phyloP scores from a whole-genome alignment of 2,113 vertebrate species.

The Mustelus asterias region DNA sequence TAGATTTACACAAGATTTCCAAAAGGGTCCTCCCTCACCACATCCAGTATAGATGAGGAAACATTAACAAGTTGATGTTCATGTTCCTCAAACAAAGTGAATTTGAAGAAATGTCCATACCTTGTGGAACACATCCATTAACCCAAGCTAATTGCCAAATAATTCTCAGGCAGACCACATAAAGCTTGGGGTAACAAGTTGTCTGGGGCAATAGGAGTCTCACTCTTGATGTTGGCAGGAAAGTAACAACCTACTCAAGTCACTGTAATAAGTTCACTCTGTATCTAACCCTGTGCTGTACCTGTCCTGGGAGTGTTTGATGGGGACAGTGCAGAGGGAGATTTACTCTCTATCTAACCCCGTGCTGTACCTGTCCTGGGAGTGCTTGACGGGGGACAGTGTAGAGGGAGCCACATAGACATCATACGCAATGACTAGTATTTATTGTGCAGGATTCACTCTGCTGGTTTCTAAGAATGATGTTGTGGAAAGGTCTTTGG shows the following conservation, averaged over 20 bases:
- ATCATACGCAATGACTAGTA: background rate
- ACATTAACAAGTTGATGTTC: background rate
- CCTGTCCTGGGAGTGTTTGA: background rate
- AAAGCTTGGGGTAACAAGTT: background rate
- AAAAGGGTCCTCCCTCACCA: background rate
- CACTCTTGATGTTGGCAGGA: background rate
- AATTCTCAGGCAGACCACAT: background rate
- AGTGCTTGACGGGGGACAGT: background rate
- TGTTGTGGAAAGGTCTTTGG: background rate
- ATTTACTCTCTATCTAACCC: background rate
- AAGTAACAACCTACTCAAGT: background rate
- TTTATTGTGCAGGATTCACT: background rate
- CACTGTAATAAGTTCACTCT: background rate
- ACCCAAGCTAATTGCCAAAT: background rate
- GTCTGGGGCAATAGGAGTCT: background rate
- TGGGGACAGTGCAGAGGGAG: too few species aligned
- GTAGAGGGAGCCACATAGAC: background rate
- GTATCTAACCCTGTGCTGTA: background rate
- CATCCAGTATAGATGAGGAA: background rate
- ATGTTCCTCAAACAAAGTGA: background rate
- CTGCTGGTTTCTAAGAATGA: background rate
- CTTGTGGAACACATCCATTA: background rate
- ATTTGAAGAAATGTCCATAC: background rate
- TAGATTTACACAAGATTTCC: background rate
- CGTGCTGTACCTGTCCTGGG: background rate